Evolutionary conservation across 2,113 vertebrate species (phyloP), one percentile per base, ranked within the genome.

Genomic region (Nannobrachium achirus): DNA sequence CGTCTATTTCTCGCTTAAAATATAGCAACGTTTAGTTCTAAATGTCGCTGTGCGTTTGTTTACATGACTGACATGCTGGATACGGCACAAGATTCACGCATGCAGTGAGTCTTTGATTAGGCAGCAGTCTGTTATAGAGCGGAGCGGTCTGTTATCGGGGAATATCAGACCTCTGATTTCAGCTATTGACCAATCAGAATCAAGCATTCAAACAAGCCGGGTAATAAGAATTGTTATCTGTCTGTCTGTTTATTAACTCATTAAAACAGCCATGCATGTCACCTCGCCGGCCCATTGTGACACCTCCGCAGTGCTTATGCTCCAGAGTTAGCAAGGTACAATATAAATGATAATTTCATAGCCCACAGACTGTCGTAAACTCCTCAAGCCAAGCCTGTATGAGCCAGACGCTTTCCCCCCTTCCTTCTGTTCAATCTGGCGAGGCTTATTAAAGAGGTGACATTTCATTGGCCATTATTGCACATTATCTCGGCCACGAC

Each of bases 321-420:
- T 69, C 56, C 46, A 50, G n/a, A 61, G 42, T 16, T 57, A 66
- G 48, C 67, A 18, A 61, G 42, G 16, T 45, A 81, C 73, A 85
- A 87, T 86, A 86, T 90, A 89, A 87, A 92, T 90, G 86, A 80
- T 68, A 85, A 91, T 89, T 89, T 75, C 64, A 66, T 58, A 46
- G 48, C 65, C 76, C 66, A 49, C 73, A 62, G 63, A 57, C 60
- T 40, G 63, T 41, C 57, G 41, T 66, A 78, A n/a, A 65, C 73
- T 68, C 51, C 56, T 83, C 63, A 45, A 79, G 45, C 76, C 58
- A 58, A 58, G 50, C 45, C 46, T 49, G 39, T 73, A 49, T 0
- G 7, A 70, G 53, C 79, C 61, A 55, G 46, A 70, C 1, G 1
- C 15, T 64, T 69, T 74, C 41, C 13, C 59, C 70, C 56, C 25